A percentile compares a stretch with the other conserved stretches of the same genome.
Evolutionary conservation across 2,113 vertebrate species (phyloP).

Genomic region (Cavia porcellus): DNA sequence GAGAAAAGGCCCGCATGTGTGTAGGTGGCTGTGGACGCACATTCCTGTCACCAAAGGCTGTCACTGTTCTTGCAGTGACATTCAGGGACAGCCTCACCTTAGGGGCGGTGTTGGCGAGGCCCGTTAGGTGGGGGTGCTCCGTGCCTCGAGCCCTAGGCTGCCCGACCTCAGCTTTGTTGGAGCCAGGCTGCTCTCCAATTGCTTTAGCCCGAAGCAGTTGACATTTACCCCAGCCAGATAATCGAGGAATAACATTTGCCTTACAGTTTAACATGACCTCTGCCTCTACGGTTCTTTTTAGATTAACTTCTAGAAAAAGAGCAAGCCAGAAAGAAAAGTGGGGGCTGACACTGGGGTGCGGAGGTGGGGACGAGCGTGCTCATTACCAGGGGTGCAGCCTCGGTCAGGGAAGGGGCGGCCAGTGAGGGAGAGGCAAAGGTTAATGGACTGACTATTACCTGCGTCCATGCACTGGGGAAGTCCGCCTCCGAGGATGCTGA

Average conservation of each 20-base stretch:
- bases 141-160: slow-evolving; percentile 75
- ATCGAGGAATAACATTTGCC: slow-evolving; percentile 99
- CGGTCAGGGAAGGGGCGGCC: slow-evolving; percentile 91
- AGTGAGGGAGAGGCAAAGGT: slow-evolving; percentile 94
- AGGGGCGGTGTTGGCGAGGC: slow-evolving; percentile 29
- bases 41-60: slow-evolving; percentile 19
- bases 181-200: slow-evolving; percentile 83
- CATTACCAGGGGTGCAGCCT: slow-evolving; percentile 93
- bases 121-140: neutral
- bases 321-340: slow-evolving; percentile 84
- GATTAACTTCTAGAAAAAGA: slow-evolving; percentile 92
- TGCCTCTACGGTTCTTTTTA: slow-evolving; percentile 96
- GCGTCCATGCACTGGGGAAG: slow-evolving; percentile 90
- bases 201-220: slow-evolving; percentile 94
- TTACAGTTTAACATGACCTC: slow-evolving; percentile 97
- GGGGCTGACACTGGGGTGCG: slow-evolving; percentile 91
- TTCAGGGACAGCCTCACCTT: neutral
- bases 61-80: neutral
- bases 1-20: neutral
- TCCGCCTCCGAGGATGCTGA: slow-evolving; percentile 89
- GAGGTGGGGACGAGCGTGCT: slow-evolving; percentile 85
- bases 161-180: slow-evolving; percentile 69
- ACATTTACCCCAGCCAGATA: slow-evolving; percentile 97
- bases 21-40: accelerated
- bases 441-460: slow-evolving; percentile 99